Conservation (phyloP, 2,797 vertebrate genomes). For the Taeniopygia guttata region DNA sequence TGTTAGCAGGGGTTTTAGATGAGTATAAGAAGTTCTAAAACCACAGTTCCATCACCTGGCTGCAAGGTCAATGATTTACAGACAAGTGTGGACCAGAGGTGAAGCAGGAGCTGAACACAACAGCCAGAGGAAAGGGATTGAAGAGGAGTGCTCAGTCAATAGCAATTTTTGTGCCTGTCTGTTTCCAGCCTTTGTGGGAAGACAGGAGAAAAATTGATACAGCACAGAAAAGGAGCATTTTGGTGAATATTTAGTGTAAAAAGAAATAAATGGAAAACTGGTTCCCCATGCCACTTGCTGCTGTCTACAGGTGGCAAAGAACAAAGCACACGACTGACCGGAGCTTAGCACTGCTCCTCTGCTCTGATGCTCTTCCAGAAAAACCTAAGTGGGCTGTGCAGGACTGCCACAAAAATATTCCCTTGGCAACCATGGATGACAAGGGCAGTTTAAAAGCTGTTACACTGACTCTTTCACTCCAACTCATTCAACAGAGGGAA, state of each 20-base stretch:
- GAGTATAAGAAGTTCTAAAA: neutral
- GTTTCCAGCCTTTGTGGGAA: neutral
- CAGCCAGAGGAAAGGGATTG: neutral
- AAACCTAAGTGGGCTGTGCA: neutral
- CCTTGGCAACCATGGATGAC: constrained; percentile 36
- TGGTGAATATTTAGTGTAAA: neutral
- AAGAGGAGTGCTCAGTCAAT: neutral
- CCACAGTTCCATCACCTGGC: neutral
- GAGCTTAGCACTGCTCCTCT: neutral
- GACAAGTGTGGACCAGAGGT: neutral
- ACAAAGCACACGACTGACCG: fast-evolving
- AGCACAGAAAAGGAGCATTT: neutral
- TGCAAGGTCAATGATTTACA: neutral
- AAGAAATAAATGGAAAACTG: neutral
- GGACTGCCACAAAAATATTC: neutral
- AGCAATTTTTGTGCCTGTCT: neutral
- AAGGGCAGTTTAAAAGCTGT: neutral
- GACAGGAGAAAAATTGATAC: neutral
- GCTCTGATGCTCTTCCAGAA: neutral
- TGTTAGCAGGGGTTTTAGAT: neutral
- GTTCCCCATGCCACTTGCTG: neutral
- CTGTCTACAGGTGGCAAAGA: neutral
- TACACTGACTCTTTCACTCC: neutral
- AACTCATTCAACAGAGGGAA: neutral
- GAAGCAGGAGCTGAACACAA: neutral